Conservation (phyloP, 2,888 invertebrate genomes). For the Andrena bicolor region DNA sequence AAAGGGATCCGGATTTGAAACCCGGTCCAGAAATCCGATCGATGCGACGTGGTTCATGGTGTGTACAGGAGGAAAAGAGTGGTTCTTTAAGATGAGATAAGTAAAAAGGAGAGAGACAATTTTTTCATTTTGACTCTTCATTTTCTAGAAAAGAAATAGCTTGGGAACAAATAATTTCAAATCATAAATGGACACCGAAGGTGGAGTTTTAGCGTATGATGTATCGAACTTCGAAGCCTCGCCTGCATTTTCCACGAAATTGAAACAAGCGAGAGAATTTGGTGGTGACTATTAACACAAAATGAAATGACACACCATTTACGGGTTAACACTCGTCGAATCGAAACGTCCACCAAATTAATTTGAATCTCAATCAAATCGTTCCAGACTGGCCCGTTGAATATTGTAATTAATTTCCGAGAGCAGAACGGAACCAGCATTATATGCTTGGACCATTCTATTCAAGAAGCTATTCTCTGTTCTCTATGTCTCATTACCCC, state of each 20-base stretch:
- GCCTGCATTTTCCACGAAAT: background rate
- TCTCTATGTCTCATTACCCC: constrained; percentile 50
- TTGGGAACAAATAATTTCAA: no score
- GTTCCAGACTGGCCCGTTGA: background rate
- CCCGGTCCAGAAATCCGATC: constrained; percentile 3
- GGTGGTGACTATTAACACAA: background rate
- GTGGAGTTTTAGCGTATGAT: no score
- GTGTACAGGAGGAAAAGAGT: background rate
- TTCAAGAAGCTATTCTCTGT: constrained; percentile 44
- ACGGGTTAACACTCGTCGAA: background rate
- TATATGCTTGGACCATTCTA: constrained; percentile 41
- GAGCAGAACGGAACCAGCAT: constrained; percentile 33
- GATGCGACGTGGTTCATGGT: background rate
- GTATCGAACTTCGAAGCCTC: no score
- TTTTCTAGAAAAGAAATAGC: background rate
- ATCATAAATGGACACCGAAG: no score
- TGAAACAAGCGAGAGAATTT: background rate
- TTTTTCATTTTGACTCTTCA: background rate
- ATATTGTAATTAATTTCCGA: constrained; percentile 52
- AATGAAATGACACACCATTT: background rate
- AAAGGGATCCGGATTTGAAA: constrained; percentile 9
- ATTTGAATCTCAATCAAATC: constrained; percentile 28
- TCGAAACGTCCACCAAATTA: background rate
- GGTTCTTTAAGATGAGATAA: background rate
- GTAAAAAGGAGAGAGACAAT: background rate